Percentiles rank a stretch among this genome's conserved stretches.
These are phyloP conservation scores for Homarus americanus DNA, from an alignment of 1,140 invertebrate species.

Conservation along the genomic window DNA sequence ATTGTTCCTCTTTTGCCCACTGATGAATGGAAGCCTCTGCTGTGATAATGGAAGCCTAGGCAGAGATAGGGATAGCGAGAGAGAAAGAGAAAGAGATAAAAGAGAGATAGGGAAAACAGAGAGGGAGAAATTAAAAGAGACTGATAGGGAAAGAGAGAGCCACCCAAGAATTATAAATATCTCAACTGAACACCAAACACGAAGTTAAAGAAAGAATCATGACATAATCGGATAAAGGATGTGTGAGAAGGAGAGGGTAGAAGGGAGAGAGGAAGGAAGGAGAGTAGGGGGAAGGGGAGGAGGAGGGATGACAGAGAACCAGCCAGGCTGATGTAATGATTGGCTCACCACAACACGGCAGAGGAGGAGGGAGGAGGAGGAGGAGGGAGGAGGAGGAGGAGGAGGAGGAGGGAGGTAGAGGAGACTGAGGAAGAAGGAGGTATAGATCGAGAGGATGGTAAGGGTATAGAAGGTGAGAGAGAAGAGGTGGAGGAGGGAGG, in stretches of 20 bases:
- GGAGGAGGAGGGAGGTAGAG: not conserved
- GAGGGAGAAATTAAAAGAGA: constrained; percentile 30
- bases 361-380: too few relatives aligned
- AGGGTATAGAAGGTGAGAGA: not conserved
- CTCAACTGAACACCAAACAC: too few relatives aligned
- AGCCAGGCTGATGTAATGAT: too few relatives aligned
- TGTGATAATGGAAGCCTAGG: not conserved
- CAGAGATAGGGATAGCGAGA: not conserved
- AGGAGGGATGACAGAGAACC: not conserved
- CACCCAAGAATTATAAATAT: too few relatives aligned
- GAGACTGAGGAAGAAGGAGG: not conserved
- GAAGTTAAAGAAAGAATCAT: too few relatives aligned
- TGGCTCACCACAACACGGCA: too few relatives aligned
- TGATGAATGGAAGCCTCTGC: too few relatives aligned
- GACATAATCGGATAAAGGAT: too few relatives aligned
- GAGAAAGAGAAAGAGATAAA: not conserved
- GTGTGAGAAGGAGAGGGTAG: not conserved
- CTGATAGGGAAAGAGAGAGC: constrained; percentile 13
- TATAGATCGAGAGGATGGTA: not conserved
- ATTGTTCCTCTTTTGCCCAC: not conserved
- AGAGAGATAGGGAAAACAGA: not conserved
- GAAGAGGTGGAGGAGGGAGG: not conserved
- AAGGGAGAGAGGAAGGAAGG: not conserved
- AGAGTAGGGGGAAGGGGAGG: not conserved
- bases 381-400: not conserved